Base-by-base conservation (phyloP, 2,888 invertebrate genomes). In the Clusia tigrina region DNA sequence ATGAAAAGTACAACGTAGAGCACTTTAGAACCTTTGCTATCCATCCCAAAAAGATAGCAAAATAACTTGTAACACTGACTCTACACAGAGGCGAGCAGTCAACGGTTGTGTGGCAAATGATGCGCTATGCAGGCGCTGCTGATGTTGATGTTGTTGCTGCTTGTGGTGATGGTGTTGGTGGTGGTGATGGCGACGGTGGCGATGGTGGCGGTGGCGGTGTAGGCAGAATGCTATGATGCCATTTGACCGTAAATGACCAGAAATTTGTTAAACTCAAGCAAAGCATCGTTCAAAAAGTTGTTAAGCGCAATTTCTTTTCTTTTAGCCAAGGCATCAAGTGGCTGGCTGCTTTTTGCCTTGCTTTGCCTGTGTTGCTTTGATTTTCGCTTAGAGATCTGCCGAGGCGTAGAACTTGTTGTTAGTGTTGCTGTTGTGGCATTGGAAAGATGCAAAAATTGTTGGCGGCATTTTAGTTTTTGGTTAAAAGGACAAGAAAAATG, bases 171-270 rank as follows among this genome's bases (percentile, higher is more conserved):
- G 26, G 26, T 63, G 72, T 76, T 15, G 42, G n/a, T 17, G n/a
- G n/a, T 42, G n/a, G 12, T 15, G n/a, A n/a, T n/a, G n/a, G n/a
- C n/a, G 5, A 12, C 12, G 32, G 32, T 42, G 42, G 42, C 3
- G 9, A 17, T 25, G 15, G 46, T 2, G 23, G 46, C 48, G 26
- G 23, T n/a, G 46, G 1, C 15, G 48, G 22, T 20, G 46, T 22
- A 2, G 2, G 5, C 10, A 2, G 12, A 5, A 17, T 54, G 54
- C 25, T 9, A 71, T 73, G 69, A 67, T 77, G 78, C 74, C 78
- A 79, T 77, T 79, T 78, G 79, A 78, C 79, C 77, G 77, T 77
- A 77, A 79, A 77, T 76, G 78, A 77, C 71, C 70, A 70, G 67
- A 77, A 78, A 78, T 79, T 78, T 77, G 77, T 79, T 75, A 68